Evolutionary conservation across 2,113 vertebrate genomes (phyloP).

Genomic region (Odocoileus hemionus): DNA sequence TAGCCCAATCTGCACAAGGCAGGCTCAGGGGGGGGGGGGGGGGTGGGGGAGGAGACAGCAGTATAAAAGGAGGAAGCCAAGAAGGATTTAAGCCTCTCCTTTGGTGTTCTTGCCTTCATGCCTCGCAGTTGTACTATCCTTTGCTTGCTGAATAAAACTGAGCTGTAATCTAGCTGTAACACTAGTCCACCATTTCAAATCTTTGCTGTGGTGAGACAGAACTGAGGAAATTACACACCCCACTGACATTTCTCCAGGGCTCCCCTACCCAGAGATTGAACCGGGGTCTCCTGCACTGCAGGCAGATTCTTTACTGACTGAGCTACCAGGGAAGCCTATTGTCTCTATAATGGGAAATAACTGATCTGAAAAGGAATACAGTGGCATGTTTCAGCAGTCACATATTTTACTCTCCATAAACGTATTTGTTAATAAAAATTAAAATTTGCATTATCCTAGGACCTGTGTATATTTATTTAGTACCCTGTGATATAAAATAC

Average conservation of each 20-base stretch:
- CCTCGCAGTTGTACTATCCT: neutral
- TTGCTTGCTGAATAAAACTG: neutral
- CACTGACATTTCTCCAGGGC: neutral
- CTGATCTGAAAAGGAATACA: neutral
- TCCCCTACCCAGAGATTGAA: neutral
- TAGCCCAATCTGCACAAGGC: neutral
- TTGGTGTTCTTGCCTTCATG: neutral
- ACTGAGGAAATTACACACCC: neutral
- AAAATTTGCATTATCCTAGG: neutral
- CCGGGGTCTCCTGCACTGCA: neutral
- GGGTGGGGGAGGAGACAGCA: neutral
- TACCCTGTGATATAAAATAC: neutral
- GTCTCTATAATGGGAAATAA: neutral
- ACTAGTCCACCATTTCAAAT: neutral
- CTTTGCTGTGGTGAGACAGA: neutral
- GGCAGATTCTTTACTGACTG: neutral
- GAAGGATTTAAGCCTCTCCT: neutral
- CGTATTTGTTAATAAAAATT: neutral
- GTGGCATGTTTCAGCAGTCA: neutral
- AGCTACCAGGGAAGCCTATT: neutral
- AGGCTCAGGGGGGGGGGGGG: accelerated
- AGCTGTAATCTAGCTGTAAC: neutral
- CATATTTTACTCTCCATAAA: neutral
- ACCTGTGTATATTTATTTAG: neutral
- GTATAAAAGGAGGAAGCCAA: neutral